Base-by-base conservation (phyloP, 92 coral and sea anemone genomes). In the Phenganax subtilis region DNA sequence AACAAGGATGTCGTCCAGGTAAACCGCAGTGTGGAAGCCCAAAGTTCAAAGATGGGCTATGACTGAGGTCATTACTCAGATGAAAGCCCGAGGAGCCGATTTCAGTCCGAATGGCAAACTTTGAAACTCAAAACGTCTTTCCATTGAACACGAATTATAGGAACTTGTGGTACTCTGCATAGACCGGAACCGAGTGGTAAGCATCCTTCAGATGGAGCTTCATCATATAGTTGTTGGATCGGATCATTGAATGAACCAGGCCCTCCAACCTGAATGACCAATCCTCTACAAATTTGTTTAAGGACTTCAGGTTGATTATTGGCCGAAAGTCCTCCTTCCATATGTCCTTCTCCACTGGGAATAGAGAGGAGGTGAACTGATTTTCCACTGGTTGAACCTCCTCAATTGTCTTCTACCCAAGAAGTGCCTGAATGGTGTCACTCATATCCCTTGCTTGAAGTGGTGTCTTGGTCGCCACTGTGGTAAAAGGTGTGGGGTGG, bases 241-340 rank as follows among this genome's bases (percentile, higher is more conserved):
- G 87, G 53, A 86, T 10, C 5, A 86, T 84, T 54, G 84, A 68
- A 44, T 70, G 71, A 47, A 70, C 77, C 8, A 85, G 54, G 16
- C 85, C 88, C 56, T 83, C 89, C 84, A 86, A 82, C 56, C 67
- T 65, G 87, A 86, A 86, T 65, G 86, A 60, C 68, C 82, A 68
- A 57, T 68, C 82, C 12, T 58, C 76, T 4, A 86, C 68, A 69
- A 86, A 86, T 6, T 86, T 30, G 55, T 85, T 79, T 51, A 79
- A 83, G 25, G 75, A 55, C 75, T 54, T 81, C 12, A 75, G 59
- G 66, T 60, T 60, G 12, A 60, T 60, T 60, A 60, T 27, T 60
- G 66, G 14, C 17, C 66, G 66, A 20, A 20, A 20, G 25, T 20
- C 66, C 66, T 12, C 66, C 17, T 60, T 60, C 17, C 17, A 12